Conservation (phyloP, 2,888 invertebrate genomes). For the Iphiclides podalirius region DNA sequence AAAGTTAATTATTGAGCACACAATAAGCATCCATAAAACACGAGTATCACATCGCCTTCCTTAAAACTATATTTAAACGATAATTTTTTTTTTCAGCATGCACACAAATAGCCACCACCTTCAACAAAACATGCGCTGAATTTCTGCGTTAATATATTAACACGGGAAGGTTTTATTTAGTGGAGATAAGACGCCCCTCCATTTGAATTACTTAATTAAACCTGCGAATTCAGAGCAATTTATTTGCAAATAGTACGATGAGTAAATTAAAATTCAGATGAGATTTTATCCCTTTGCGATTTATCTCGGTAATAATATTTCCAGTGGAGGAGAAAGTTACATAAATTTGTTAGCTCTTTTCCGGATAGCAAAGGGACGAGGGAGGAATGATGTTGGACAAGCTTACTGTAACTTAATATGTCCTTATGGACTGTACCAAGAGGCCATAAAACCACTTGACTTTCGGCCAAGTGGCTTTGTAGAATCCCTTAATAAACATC, state of each 20-base stretch:
- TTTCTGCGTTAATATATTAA: not conserved
- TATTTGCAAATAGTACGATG: conserved; percentile 55
- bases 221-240: conserved; percentile 43
- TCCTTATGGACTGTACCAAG: not conserved
- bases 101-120: no score
- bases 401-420: not conserved
- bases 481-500: not conserved
- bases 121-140: not conserved
- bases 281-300: conserved; percentile 19
- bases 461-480: not conserved
- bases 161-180: conserved; percentile 17
- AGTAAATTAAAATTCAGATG: conserved; percentile 42
- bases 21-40: not conserved
- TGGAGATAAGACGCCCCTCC: conserved; percentile 19
- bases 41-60: no score
- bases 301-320: conserved; percentile 7
- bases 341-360: not conserved
- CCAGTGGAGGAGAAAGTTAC: not conserved
- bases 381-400: not conserved
- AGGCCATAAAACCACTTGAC: not conserved
- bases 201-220: conserved; percentile 20
- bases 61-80: no score
- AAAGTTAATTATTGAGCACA: no score
- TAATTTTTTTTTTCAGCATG: no score
- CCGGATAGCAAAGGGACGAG: not conserved